Base-by-base conservation (phyloP, 2,888 invertebrate species). In the Parochlus steinenii region DNA sequence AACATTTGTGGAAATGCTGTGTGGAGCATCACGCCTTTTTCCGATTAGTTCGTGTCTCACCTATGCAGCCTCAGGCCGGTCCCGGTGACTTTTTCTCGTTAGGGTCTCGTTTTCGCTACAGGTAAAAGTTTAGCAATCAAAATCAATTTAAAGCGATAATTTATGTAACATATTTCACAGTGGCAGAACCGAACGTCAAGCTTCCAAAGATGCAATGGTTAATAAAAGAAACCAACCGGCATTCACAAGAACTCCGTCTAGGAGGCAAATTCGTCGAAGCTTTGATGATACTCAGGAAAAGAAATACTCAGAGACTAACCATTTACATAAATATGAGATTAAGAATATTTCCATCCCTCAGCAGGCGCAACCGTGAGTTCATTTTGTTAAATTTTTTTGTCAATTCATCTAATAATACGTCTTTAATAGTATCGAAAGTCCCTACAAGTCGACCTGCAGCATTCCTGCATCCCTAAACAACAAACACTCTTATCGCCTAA, bases 1-100 rank as follows among this genome's bases (percentile, higher is more conserved):
- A 92, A 50, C 92, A 93, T 62, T 67, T 95, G 45, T 93, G 92
- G 89, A 80, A 85, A 47, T 93, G 93, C 61, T 90, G 90, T 58
- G 76, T 89, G 35, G 93, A 93, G 56, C 93, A 93, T 56, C 92
- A 92, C 62, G 81, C 87, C 23, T 87, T 89, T 64, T 89, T 87
- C 64, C 70, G 86, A 40, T 65, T 87, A 48, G 83, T 86, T 54
- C 81, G 82, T 55, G 74, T 77, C 22, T 71, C 78, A 14, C 75
- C 82, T 6, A 56, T 67, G 24, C 64, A 65, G 35, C 63, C 65
- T 39, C 57, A 55, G 23, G 55, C 57, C 40, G 72, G 74, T 24
- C 65, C 74, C 20, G 71, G 76, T 33, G 79, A 80, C 50, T 71
- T 81, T 47, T 80, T 81, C 59, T 71, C 79, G 29, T 61, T 81